Conservation (phyloP, 2,888 invertebrate species). For the Trilocha varians region DNA sequence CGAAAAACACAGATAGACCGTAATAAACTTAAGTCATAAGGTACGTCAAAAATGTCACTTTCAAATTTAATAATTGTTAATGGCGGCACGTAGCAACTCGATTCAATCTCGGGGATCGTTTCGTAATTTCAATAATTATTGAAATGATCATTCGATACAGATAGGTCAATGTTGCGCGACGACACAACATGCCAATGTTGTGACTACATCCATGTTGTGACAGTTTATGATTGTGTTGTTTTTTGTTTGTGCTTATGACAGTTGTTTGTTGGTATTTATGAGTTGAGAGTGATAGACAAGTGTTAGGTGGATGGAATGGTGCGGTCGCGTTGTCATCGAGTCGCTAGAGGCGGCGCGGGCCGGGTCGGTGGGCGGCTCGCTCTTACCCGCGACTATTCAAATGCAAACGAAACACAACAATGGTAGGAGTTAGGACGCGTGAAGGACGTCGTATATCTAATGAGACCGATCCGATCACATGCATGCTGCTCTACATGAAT, state of each 20-base stretch:
- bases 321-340: constrained; percentile 30
- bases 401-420: constrained; percentile 66
- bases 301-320: constrained; percentile 9
- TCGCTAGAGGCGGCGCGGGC: constrained; percentile 40
- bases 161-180: constrained; percentile 25
- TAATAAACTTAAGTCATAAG: neutral
- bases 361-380: constrained; percentile 50
- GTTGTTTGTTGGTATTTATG: constrained; percentile 7
- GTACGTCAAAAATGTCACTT: neutral
- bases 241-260: constrained; percentile 5
- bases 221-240: constrained; percentile 5
- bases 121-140: constrained; percentile 50
- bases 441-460: constrained; percentile 70
- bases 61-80: constrained; percentile 15
- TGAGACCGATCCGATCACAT: constrained; percentile 59
- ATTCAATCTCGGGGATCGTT: constrained; percentile 47
- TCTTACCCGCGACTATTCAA: constrained; percentile 57
- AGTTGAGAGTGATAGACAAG: constrained; percentile 6
- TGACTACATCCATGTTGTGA: constrained; percentile 6
- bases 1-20: neutral
- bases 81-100: constrained; percentile 39
- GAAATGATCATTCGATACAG: constrained; percentile 30
- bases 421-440: constrained; percentile 71
- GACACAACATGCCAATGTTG: constrained; percentile 5
- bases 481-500: constrained; percentile 67